Evolutionary conservation across 1,140 invertebrate genomes (phyloP), one percentile per base, ranked within the genome.

Genomic region (Drosophila eugracilis): DNA sequence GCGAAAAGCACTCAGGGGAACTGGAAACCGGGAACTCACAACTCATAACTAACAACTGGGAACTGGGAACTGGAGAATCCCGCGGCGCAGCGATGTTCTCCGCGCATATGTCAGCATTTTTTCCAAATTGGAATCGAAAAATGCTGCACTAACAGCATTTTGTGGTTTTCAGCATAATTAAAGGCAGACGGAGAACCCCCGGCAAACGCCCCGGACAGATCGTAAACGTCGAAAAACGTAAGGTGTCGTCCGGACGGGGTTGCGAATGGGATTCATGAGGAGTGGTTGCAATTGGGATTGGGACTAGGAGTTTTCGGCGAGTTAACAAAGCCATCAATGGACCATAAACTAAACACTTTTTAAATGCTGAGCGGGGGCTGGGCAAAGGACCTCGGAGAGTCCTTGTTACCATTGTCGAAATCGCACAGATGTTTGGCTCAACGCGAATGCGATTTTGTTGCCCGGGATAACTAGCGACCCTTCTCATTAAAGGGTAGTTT

Each of bases 401-500:
- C 34, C 63, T 75, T 78, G 71, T 36, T 66, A 50, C 19, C 36
- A 32, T 30, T 58, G 42, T 52, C 44, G 41, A 88, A 88, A 88
- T 65, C 48, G 75, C 78, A 88, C 83, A 88, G 83, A 88, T 88
- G 83, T 83, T 78, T 65, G 55, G 55, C 53, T 21, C 32, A 21
- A 45, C 36, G 47, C 37, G 42, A 24, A 22, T 26, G 42, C 26
- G 42, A 45, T 45, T 45, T 45, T 4, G n/a, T 26, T 45, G 42
- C 42, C 21, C 22, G 12, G 60, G 14, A 47, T 21, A 62, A 60
- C 39, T 57, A 62, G 36, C 37, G 39, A 34, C 66, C 75, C 69
- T 86, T 75, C n/a, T n/a, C 75, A 91, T 90, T 79, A 91, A 91
- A 91, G 90, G 90, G 90, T 91, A 91, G 90, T 91, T 91, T 91